Base-by-base conservation (phyloP, 2,113 vertebrate genomes). In the Scytalopus superciliaris region DNA sequence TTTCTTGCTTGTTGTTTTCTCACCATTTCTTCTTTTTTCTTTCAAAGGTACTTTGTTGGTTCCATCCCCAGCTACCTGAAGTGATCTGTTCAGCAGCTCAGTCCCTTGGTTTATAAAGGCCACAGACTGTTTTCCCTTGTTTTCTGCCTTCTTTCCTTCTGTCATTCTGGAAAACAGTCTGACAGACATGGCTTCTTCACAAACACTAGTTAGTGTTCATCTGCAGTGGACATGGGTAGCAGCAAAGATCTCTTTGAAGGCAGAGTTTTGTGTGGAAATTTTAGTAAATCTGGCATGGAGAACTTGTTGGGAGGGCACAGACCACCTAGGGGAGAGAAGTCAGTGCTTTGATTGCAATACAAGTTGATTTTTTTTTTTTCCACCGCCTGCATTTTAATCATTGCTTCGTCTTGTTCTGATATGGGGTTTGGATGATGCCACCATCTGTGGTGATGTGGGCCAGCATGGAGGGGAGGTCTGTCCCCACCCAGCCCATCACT, bases 101-200 rank as follows among this genome's bases (percentile, higher is more conserved):
- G 53, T 55, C 35, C 52, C n/a, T 47, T 90, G 82, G 39, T 80
- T 95, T 92, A 55, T 35, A 79, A 84, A 82, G 87, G 84, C 78
- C 78, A 67, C 50, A 44, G 49, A 23, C 24, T 69, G 4, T 88
- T 85, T 57, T 82, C 19, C 44, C 57, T 73, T 4, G 1, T 90
- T 91, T 85, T 86, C 35, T 86, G 44, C 66, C 62, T 87, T 16
- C 57, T n/a, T 74, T 49, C 30, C 30, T 80, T 52, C 24, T 64
- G 22, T 78, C 45, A 5, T 55, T 82, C 67, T 79, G 49, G 57
- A 68, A 35, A 79, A 1, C 37, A 50, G 22, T 14, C 57, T 89
- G 84, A 59, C 73, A 76, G 77, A 57, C 28, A 8, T 13, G 15
- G 44, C 55, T 86, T 83, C 66, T 67, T 74, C 15, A 7, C 72